These are phyloP conservation scores for Sepioteuthis lessoniana DNA, from an alignment of 2,888 invertebrate genomes.

Conservation along the genomic window DNA sequence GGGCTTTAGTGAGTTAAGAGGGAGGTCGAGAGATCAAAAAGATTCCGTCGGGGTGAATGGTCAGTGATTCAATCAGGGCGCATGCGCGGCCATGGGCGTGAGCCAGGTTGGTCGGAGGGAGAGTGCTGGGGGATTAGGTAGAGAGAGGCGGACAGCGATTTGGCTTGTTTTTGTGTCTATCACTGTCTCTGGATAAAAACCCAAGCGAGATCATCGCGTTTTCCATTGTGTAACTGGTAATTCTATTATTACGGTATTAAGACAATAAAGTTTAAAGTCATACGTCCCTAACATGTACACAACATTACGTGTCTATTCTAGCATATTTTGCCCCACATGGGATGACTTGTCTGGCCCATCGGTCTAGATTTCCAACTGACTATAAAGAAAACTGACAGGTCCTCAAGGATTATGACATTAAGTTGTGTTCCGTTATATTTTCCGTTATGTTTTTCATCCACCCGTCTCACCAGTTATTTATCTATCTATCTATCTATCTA, in stretches of 20 bases:
- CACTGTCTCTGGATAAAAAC: not conserved
- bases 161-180: not conserved
- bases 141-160: not conserved
- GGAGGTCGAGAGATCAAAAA: not conserved
- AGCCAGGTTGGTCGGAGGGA: not conserved
- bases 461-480: not conserved
- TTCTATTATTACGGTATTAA: conserved; percentile 6
- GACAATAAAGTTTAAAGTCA: conserved; percentile 23
- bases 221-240: conserved; percentile 33
- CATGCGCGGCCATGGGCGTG: not conserved
- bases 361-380: not conserved
- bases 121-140: too few species aligned
- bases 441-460: not conserved
- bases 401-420: not conserved
- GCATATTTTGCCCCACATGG: not conserved
- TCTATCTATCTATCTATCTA: conserved; percentile 16
- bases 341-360: not conserved
- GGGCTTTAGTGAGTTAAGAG: too few species aligned
- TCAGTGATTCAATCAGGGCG: conserved; percentile 9
- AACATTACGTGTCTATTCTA: conserved; percentile 9
- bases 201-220: conserved; percentile 12
- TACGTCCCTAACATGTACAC: not conserved
- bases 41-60: conserved; percentile 10
- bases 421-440: not conserved
- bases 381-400: conserved; percentile 33